These are phyloP conservation scores for Larimichthys crocea DNA, from an alignment of 2,113 vertebrate species.

Conservation along the genomic window DNA sequence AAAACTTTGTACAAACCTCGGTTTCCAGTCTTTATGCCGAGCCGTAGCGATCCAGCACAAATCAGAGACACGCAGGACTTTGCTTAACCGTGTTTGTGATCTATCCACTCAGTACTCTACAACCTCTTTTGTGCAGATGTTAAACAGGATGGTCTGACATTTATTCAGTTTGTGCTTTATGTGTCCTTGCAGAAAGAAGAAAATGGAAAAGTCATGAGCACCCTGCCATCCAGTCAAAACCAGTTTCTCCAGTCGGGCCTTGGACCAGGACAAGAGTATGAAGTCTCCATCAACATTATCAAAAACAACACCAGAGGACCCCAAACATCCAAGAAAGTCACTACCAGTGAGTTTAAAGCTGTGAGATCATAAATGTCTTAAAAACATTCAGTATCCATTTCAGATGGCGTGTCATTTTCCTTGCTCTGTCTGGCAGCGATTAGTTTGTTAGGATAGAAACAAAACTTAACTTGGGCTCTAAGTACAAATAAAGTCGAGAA, in stretches of 20 bases:
- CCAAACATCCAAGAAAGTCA: slow-evolving; percentile 84
- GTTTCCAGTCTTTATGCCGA: too few species aligned
- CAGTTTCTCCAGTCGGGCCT: slow-evolving; percentile 90
- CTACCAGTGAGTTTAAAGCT: slow-evolving; percentile 88
- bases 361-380: background rate
- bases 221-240: slow-evolving; percentile 86
- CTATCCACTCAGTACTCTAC: too few species aligned
- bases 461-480: background rate
- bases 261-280: slow-evolving; percentile 93
- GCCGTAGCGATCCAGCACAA: too few species aligned
- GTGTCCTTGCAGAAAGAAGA: slow-evolving; percentile 91
- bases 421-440: slow-evolving; percentile 1
- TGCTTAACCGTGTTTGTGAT: too few species aligned
- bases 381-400: background rate
- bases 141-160: background rate
- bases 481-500: slow-evolving; percentile 2
- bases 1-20: too few species aligned
- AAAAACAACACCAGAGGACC: slow-evolving; percentile 94
- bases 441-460: background rate
- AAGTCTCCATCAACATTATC: slow-evolving; percentile 90
- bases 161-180: background rate
- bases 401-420: background rate
- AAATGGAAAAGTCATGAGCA: slow-evolving; percentile 89
- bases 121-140: too few species aligned
- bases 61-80: too few species aligned